Conservation (phyloP, 2,888 invertebrate species). For the Perizoma affinitatum region DNA sequence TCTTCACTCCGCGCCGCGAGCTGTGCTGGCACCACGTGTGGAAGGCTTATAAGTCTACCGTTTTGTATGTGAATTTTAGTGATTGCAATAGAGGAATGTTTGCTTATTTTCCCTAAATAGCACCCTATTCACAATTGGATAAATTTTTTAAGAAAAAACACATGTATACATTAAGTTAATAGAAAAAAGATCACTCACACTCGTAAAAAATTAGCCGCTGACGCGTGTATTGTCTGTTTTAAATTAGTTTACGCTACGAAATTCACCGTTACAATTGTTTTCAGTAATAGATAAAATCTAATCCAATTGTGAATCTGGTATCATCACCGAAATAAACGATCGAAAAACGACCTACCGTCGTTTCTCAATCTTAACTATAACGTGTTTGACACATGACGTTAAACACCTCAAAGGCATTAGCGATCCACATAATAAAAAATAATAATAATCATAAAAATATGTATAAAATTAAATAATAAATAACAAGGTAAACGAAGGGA, state of each 20-base stretch:
- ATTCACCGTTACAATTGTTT: not conserved
- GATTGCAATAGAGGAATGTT: slow-evolving; percentile 59
- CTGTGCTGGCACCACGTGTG: slow-evolving; percentile 11
- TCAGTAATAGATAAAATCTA: no score
- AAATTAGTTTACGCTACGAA: no score
- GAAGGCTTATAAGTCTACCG: slow-evolving; percentile 33
- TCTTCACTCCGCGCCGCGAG: not conserved
- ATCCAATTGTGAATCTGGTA: slow-evolving; percentile 18
- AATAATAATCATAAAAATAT: no score
- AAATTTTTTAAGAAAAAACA: not conserved
- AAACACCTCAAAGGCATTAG: slow-evolving; percentile 40
- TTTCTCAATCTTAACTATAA: slow-evolving; percentile 30
- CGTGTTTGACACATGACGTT: slow-evolving; percentile 52
- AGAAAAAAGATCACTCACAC: no score
- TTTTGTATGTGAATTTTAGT: slow-evolving; percentile 32
- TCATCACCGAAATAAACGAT: slow-evolving; percentile 3
- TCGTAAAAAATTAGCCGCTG: no score
- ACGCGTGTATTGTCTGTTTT: no score
- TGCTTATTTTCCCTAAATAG: slow-evolving; percentile 61
- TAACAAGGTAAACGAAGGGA: slow-evolving; percentile 40
- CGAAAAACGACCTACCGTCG: slow-evolving; percentile 2
- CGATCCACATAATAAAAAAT: slow-evolving; percentile 20
- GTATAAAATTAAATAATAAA: slow-evolving; percentile 41
- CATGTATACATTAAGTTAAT: no score
- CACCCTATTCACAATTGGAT: slow-evolving; percentile 39